phyloP scores from a whole-genome alignment of 1,140 invertebrate species.

The Diorhabda sublineata region DNA sequence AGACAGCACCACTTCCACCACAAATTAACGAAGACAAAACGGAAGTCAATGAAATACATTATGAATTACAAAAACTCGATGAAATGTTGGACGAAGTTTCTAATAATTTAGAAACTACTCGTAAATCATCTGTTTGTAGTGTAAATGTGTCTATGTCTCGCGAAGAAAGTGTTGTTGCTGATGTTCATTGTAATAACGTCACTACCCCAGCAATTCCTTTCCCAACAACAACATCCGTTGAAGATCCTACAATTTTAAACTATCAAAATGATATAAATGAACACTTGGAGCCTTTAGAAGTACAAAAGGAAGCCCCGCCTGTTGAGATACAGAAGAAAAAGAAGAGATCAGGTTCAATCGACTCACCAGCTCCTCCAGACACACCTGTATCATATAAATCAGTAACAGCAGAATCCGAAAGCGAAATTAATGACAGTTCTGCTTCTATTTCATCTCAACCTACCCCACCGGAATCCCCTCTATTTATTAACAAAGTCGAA shows the following conservation, averaged over 20 bases:
- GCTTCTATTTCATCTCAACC: constrained; percentile 8
- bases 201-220: constrained; percentile 15
- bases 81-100: constrained; percentile 33
- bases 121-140: constrained; percentile 28
- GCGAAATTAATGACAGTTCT: constrained; percentile 13
- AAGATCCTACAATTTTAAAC: neutral
- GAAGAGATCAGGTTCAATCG: constrained; percentile 4
- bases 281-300: neutral
- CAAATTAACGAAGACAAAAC: constrained; percentile 19
- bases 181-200: constrained; percentile 34
- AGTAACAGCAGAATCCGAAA: neutral
- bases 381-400: neutral
- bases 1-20: constrained; percentile 17
- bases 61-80: constrained; percentile 30
- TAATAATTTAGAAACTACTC: constrained; percentile 20
- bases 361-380: constrained; percentile 6
- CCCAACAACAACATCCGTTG: neutral
- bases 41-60: constrained; percentile 19
- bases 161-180: constrained; percentile 33
- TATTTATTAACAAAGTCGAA: neutral
- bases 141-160: constrained; percentile 28
- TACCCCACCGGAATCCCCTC: constrained; percentile 5
- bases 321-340: neutral
- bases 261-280: neutral
- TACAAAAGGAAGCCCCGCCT: neutral